Base-by-base conservation (phyloP, 2,113 vertebrate species). In the Tychaedon coryphoeus region DNA sequence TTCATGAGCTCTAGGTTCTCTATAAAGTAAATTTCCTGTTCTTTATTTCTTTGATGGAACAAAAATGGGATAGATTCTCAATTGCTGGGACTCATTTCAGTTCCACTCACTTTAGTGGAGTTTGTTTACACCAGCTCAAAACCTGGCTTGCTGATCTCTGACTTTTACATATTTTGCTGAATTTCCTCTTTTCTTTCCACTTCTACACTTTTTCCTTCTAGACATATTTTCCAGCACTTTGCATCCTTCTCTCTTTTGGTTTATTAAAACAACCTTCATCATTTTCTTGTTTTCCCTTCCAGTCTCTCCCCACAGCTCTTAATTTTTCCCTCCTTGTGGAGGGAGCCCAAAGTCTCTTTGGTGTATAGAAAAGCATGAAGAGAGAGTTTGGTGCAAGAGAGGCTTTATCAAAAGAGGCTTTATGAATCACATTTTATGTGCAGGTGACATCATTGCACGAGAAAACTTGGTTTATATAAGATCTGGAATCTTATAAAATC, bases 111-210 rank as follows among this genome's bases (percentile, higher is more conserved):
- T 69, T 82, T 9, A 73, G 54, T 70, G 19, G 40, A 66, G 33
- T 17, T 93, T 54, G 45, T 65, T 89, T 77, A 66, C 5, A 10
- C 23, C 34, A 50, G 36, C 28, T 80, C 66, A 80, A 91, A 89
- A 84, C 22, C 74, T 79, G 67, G 82, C 78, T 86, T 76, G 19
- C 71, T 76, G 58, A 29, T 70, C 61, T 92, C 78, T 80, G 66
- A 65, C 45, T 93, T 88, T 34, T 86, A 58, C 23, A 8, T 50
- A 54, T 66, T 95, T 88, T 79, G 12, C 20, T 90, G 34, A 79
- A 91, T 90, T 94, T 86, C 54, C 58, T 78, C 79, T 89, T 96
- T 93, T 42, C 72, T 91, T 94, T 95, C 77, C 75, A 88, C 50
- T 86, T 93, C 50, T 92, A 69, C 40, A 14, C 33, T 88, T 96